Evolutionary conservation across 2,888 invertebrate genomes (phyloP), one percentile per base, ranked within the genome.

Genomic region (Dasypolia templi): DNA sequence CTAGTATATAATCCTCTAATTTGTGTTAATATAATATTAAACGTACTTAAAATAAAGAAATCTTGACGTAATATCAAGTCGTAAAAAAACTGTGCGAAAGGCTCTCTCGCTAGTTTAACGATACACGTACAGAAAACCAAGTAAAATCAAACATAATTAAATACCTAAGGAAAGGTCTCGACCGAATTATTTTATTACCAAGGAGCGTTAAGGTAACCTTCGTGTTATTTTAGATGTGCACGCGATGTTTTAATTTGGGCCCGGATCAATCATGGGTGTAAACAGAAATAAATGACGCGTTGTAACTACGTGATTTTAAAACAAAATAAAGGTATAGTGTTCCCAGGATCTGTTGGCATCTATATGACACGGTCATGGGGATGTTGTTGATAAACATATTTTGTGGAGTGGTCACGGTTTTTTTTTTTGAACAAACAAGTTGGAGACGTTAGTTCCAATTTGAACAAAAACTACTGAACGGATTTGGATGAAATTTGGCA

Each of bases 181-280:
- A 59, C 63, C 58, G 58, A 73, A 84, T 86, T 83, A 83, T 86
- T 80, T 73, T 71, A 73, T 75, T 79, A 77, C 56, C 62, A 55
- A 71, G 53, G 44, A 39, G 35, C 29, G 71, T 44, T 69, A 14
- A 46, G 22, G 70, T 19, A 56, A 67, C 74, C 74, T 79, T 86
- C 64, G 49, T 62, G 80, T 75, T 84, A 80, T 77, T 83, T 86
- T 66, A 32, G 59, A 79, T 72, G 59, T n/a, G 39, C 86, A 84
- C 84, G 84, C 84, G 53, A 84, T 71, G 79, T 67, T 85, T 83
- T 83, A 72, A 76, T 81, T 76, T 79, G 74, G 74, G 56, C 51
- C 14, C 53, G 63, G 80, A 83, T 83, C 59, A 81, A 83, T 79
- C 66, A 73, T 51, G 56, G 46, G 6, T 53, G 64, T 51, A 4